Percentiles rank a stretch among this genome's conserved stretches.
Conservation (phyloP, 2,113 vertebrate species). For the Macaca mulatta region DNA sequence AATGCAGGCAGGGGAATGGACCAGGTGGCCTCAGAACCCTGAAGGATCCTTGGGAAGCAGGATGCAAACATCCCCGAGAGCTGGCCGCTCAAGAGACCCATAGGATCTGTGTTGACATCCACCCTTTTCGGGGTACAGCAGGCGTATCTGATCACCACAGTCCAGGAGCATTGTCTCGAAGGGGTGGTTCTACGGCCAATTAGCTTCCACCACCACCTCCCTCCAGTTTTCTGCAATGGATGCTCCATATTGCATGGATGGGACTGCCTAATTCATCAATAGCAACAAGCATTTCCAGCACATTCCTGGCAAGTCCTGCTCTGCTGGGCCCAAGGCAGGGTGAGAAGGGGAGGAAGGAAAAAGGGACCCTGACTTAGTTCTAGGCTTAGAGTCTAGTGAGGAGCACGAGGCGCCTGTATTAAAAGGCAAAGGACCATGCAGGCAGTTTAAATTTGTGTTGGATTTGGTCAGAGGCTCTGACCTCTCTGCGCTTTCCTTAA, state of each 20-base stretch:
- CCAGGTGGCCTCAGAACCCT: not conserved
- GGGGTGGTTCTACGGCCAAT: not conserved
- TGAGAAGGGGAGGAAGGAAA: not conserved
- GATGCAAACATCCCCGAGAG: not conserved
- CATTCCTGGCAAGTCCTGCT: not conserved
- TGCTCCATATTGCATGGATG: no score
- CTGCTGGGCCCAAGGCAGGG: not conserved
- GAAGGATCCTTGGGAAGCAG: not conserved
- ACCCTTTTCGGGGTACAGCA: not conserved
- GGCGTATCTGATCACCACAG: not conserved
- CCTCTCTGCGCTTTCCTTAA: not conserved
- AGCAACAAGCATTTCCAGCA: not conserved
- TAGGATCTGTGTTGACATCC: not conserved
- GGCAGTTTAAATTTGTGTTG: not conserved
- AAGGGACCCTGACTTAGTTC: no score
- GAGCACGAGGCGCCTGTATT: not conserved
- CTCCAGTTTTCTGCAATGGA: not conserved
- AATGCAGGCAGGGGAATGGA: not conserved
- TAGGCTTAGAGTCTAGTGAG: not conserved
- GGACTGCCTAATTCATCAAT: not conserved
- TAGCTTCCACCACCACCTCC: not conserved
- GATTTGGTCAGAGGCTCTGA: not conserved
- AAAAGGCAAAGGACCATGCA: not conserved
- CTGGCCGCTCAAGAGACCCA: not conserved
- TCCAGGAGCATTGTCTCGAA: not conserved